phyloP scores from a whole-genome alignment of 2,113 vertebrate genomes.

The Aspidoscelis tigris region DNA sequence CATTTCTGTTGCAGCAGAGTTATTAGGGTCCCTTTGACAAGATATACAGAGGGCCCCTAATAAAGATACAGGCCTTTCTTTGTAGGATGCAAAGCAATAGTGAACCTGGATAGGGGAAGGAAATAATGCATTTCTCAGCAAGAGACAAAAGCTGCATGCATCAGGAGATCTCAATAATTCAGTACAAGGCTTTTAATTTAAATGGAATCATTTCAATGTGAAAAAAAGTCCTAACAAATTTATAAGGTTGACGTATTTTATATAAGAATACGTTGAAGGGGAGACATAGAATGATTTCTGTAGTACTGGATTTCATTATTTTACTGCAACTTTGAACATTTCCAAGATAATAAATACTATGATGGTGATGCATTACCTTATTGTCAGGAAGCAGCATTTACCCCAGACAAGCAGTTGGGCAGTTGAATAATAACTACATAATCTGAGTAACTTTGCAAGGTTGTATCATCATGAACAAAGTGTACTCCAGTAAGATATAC shows the following conservation, averaged over 20 bases:
- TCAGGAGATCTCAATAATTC: neutral
- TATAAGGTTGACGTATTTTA: slow-evolving; percentile 23
- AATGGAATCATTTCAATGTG: slow-evolving; percentile 1
- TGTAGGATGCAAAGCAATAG: slow-evolving; percentile 6
- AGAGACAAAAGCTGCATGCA: neutral
- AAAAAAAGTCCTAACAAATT: neutral
- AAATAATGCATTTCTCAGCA: neutral
- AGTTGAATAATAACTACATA: neutral
- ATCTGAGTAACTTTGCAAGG: too few relatives aligned
- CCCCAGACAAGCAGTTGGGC: slow-evolving; percentile 61
- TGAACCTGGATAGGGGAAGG: neutral
- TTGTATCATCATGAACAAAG: slow-evolving; percentile 31
- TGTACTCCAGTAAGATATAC: slow-evolving; percentile 46
- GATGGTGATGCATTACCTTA: slow-evolving; percentile 59
- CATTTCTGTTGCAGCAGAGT: neutral
- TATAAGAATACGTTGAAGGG: slow-evolving; percentile 27
- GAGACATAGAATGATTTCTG: slow-evolving; percentile 47
- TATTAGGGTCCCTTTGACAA: neutral
- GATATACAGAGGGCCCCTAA: neutral
- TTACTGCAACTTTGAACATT: slow-evolving; percentile 29
- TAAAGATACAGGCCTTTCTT: neutral
- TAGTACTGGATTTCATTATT: slow-evolving; percentile 21
- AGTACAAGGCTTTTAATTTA: slow-evolving; percentile 17
- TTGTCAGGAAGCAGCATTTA: slow-evolving; percentile 67
- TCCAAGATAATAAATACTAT: slow-evolving; percentile 49